These are phyloP conservation scores for Anolis sagrei DNA, from an alignment of 2,113 vertebrate genomes.

Conservation along the genomic window DNA sequence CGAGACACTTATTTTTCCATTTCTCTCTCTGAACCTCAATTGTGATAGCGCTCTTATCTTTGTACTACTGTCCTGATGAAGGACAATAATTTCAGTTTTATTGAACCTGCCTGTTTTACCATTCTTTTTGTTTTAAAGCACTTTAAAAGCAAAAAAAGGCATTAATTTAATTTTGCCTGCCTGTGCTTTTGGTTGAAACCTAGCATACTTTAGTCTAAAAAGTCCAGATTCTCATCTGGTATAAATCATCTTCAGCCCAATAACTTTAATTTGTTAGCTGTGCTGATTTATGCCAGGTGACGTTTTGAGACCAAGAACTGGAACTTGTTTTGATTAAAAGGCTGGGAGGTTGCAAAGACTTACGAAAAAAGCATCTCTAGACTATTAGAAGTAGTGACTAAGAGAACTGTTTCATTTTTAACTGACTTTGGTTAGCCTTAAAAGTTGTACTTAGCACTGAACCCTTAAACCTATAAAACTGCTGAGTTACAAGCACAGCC, in stretches of 20 bases:
- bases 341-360: neutral
- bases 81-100: neutral
- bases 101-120: conserved; percentile 5
- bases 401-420: conserved; percentile 11
- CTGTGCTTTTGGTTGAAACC: neutral
- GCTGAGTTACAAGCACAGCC: rapidly evolving
- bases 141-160: conserved; percentile 11
- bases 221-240: conserved; percentile 2
- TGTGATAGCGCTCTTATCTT: neutral
- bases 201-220: neutral
- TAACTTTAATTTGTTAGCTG: neutral
- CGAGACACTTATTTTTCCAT: neutral
- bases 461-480: neutral
- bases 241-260: neutral
- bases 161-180: neutral
- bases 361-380: neutral
- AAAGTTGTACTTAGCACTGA: neutral
- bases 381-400: neutral
- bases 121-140: conserved; percentile 9
- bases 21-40: neutral
- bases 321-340: neutral
- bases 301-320: neutral
- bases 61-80: neutral
- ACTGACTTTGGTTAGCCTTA: conserved; percentile 23
- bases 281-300: conserved; percentile 8